Percentiles rank a stretch among this genome's conserved stretches.
These are phyloP conservation scores for Mimas tiliae DNA, from an alignment of 2,888 invertebrate genomes.

Conservation along the genomic window DNA sequence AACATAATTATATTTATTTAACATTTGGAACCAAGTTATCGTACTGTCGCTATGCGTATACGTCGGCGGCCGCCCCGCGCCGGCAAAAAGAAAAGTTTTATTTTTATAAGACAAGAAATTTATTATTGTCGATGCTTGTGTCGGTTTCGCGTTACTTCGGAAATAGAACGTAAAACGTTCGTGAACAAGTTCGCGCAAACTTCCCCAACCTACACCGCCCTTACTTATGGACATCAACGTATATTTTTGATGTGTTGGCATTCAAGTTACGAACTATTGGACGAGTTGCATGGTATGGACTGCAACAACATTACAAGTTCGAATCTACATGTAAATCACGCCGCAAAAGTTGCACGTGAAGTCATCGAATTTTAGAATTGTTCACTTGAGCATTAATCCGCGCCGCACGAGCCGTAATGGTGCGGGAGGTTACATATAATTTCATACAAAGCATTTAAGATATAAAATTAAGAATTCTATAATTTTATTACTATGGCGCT, in stretches of 20 bases:
- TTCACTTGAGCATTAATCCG: no score
- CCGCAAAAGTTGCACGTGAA: no score
- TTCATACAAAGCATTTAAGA: no score
- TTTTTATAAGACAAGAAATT: slow-evolving; percentile 84
- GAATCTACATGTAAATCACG: no score
- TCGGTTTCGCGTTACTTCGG: slow-evolving; percentile 79
- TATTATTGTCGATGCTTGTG: slow-evolving; percentile 81
- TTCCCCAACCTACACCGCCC: slow-evolving; percentile 6
- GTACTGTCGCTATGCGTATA: slow-evolving; percentile 44
- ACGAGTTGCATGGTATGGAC: not conserved
- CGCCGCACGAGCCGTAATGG: no score
- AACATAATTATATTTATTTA: not conserved
- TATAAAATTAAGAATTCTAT: no score
- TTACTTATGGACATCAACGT: not conserved
- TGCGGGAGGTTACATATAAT: no score
- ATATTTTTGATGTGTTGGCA: not conserved
- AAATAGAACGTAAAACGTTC: slow-evolving; percentile 74
- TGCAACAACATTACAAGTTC: no score
- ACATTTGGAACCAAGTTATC: slow-evolving; percentile 30
- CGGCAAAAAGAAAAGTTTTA: slow-evolving; percentile 82
- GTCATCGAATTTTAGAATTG: no score
- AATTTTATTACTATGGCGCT: no score
- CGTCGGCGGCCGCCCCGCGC: slow-evolving; percentile 63
- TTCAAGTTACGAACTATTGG: not conserved
- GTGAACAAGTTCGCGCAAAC: slow-evolving; percentile 18